Evolutionary conservation across 1,140 invertebrate species (phyloP), one percentile per base, ranked within the genome.

Genomic region (Ceratitis capitata): DNA sequence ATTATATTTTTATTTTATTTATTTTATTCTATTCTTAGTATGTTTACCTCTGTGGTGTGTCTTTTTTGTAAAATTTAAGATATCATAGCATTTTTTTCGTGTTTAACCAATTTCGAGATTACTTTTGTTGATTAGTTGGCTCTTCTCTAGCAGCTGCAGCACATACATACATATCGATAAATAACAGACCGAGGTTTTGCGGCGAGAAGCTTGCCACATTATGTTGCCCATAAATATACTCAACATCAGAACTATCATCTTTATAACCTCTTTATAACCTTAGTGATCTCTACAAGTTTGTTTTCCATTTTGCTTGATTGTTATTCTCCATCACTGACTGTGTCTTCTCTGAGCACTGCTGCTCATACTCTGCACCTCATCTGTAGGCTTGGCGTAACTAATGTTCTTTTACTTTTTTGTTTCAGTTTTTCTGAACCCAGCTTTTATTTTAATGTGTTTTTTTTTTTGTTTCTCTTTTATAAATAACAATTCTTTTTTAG

Each of bases 391-490:
- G 69, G 39, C 69, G 69, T 78, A 78, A 26, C 69, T 78, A 78
- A 78, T 78, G 39, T 78, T 39, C 69, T 78, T 78, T 78, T 39
- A 78, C 42, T n/a, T n/a, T 78, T n/a, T 78, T 45, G 69, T 78
- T 23, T n/a, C n/a, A n/a, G n/a, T n/a, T 16, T 47, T 78, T 69
- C 45, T 26, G 39, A 78, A 1, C 39, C 10, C 39, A 10, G 2
- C 29, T 78, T 78, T 78, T 78, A 23, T 42, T 78, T 78, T 47
- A 78, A 47, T 26, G 26, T 12, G 7, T 78, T 78, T 61, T 61
- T 61, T 61, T 19, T 6, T 42, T 42, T 74, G 35, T 78, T 23
- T 12, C 16, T 26, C 39, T 45, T 78, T n/a, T n/a, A n/a, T n/a
- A n/a, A n/a, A n/a, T n/a, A n/a, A n/a, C n/a, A n/a, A n/a, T n/a